Evolutionary conservation across 2,113 vertebrate species (phyloP), one percentile per base, ranked within the genome.

Genomic region (Hiodon tergisus): DNA sequence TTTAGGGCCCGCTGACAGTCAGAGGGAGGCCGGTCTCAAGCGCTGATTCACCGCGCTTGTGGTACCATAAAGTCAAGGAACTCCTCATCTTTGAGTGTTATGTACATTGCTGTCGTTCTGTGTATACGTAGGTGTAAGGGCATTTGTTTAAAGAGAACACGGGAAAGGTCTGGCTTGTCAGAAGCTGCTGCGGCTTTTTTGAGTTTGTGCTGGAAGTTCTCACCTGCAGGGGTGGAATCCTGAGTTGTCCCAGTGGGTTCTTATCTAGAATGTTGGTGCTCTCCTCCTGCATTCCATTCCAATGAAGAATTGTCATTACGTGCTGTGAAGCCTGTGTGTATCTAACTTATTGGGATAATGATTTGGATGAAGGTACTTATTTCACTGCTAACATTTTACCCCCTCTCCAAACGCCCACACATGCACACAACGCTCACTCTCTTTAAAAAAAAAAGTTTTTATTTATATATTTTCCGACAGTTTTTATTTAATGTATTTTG

Each of bases 301-400:
- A 71, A 80, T 82, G 71, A 79, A 81, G 83, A 83, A 81, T 79
- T 80, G 73, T 80, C 74, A 72, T 74, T 77, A 71, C 67, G 70
- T 74, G 77, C 74, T 31, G 31, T 31, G 31, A 31, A 77, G 67
- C 77, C 58, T 14, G 70, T 62, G 72, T 75, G 75, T 71, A 78
- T 74, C 76, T 76, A 79, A 76, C 47, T 75, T 69, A 57, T 69
- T 72, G 16, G 71, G 57, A 77, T 16, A 9, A 9, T 48, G 57
- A 73, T 77, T 17, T 13, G 57, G 48, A 5, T 66, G 11, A 52
- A 65, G 57, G 68, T 52, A 63, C 72, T 72, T 68, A 52, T 52
- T 52, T 13, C 48, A 58, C 0, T 14, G 9, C 58, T 78, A 0
- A 0, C 61, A 62, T 4, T 31, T 70, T 9, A 78, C 47, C 67